Evolutionary conservation across 2,113 vertebrate genomes (phyloP).

Genomic region (Limnothrissa miodon): DNA sequence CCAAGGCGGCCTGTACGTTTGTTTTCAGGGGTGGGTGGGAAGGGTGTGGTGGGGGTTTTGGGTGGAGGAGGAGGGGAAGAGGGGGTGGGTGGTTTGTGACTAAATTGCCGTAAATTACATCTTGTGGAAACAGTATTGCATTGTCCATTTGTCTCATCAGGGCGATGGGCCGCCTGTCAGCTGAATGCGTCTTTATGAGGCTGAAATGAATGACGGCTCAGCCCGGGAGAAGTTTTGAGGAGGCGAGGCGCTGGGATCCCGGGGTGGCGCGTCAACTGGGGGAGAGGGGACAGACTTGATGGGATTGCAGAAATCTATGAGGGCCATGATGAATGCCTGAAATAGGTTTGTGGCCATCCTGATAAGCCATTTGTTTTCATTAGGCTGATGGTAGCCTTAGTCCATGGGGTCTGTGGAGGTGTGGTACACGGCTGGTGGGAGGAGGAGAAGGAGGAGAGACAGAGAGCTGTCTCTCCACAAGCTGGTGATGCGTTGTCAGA

Average conservation of each 20-base stretch:
- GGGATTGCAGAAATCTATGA: slow-evolving; percentile 75
- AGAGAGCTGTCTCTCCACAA: slow-evolving; percentile 25
- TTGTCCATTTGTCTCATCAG: slow-evolving; percentile 55
- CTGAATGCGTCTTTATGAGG: slow-evolving; percentile 57
- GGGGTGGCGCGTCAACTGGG: slow-evolving; percentile 49
- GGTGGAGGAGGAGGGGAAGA: background rate
- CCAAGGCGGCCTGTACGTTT: slow-evolving; percentile 41
- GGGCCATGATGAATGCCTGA: slow-evolving; percentile 76
- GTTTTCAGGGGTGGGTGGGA: background rate
- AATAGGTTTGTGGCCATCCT: slow-evolving; percentile 75
- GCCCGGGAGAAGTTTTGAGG: slow-evolving; percentile 55
- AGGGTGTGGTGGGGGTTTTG: background rate
- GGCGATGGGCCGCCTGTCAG: slow-evolving; percentile 60
- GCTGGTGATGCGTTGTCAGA: slow-evolving; percentile 42
- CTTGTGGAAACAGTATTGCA: slow-evolving; percentile 49
- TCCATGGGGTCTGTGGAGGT: slow-evolving; percentile 36
- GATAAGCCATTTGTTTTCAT: slow-evolving; percentile 81
- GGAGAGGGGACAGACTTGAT: slow-evolving; percentile 65
- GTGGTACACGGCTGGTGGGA: background rate
- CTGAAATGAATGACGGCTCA: slow-evolving; percentile 60
- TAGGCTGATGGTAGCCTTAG: slow-evolving; percentile 64
- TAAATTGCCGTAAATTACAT: slow-evolving; percentile 63
- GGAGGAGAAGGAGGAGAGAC: slow-evolving; percentile 43
- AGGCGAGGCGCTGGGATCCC: slow-evolving; percentile 36
- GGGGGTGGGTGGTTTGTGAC: slow-evolving; percentile 22